Base-by-base conservation (phyloP, 92 coral and sea anemone genomes). In the Meandrina meandrites region DNA sequence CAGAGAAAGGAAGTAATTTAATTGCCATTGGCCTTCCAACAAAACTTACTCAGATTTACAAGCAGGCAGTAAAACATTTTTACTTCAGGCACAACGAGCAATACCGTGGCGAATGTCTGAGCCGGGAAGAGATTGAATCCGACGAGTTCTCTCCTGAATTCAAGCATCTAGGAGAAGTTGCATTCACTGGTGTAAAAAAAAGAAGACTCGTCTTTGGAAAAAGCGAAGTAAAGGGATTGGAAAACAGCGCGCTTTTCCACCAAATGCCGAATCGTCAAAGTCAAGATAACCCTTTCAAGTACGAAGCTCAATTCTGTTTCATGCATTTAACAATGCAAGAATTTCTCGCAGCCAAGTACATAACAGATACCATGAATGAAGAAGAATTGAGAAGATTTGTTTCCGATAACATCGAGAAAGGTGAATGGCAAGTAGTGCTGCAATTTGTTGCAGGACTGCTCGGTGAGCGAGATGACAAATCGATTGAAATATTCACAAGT, bases 391-490 rank as follows among this genome's bases (percentile, higher is more conserved):
- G 40, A 45, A 28, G 0, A 18, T 72, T 90, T 60, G 81, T 64
- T 15, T 57, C 70, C 3, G 74, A 86, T 32, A 48, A 87, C 76
- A 48, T 87, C 19, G 12, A 47, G 8, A 8, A 82, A 22, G 80
- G 87, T 8, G 30, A 88, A 31, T 90, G 88, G 93, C 57, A 90
- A 28, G 47, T 90, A 2, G 90, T 80, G 74, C 19, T 90, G 18
- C 90, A 90, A 87, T 90, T 90, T 90, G 83, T 81, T 3, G 91
- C 91, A 48, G 93, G 93, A 27, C 78, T 90, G 14, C 71, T 87
- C 22, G 80, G 71, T 14, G 75, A 90, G 5, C 18, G 10, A 40
- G 3, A 79, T 18, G 4, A 24, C 4, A 28, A 19, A 50, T 31
- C 16, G 17, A 62, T 45, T 15, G 22, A 30, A 8, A 68, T 82